Evolutionary conservation across 1,140 invertebrate genomes (phyloP).

Genomic region (Octopus sinensis): DNA sequence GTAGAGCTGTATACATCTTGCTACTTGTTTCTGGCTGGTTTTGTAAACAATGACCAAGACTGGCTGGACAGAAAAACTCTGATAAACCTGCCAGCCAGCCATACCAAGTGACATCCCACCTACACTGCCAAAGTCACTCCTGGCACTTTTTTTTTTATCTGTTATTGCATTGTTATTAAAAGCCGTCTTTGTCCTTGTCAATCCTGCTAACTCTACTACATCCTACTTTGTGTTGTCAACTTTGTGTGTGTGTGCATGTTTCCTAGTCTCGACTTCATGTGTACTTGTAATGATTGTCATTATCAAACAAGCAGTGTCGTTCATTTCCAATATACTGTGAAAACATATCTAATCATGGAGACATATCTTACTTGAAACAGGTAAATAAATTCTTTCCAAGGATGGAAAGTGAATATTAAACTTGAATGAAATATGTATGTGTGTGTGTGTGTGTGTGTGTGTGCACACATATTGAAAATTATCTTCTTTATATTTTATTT

Average conservation of each 20-base stretch:
- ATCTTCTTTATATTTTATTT: no score
- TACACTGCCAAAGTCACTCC: constrained; percentile 1
- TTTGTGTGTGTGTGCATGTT: background rate
- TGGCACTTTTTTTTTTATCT: background rate
- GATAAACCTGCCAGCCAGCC: background rate
- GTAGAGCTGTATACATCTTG: background rate
- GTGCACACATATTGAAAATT: no score
- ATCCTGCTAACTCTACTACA: background rate
- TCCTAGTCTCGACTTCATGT: no score
- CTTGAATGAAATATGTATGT: no score
- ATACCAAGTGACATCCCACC: background rate
- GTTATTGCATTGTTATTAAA: background rate
- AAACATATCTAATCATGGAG: no score
- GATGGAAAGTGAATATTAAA: no score
- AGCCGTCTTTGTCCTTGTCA: background rate
- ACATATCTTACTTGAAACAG: no score
- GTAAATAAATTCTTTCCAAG: no score
- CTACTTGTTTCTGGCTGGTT: background rate
- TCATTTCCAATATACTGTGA: no score
- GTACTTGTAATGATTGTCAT: no score
- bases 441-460: no score
- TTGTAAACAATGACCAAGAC: background rate
- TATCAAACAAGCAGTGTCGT: no score
- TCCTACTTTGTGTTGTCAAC: background rate
- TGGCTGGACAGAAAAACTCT: background rate